Conservation (phyloP, 2,113 vertebrate genomes). For the Callaeas wilsoni region DNA sequence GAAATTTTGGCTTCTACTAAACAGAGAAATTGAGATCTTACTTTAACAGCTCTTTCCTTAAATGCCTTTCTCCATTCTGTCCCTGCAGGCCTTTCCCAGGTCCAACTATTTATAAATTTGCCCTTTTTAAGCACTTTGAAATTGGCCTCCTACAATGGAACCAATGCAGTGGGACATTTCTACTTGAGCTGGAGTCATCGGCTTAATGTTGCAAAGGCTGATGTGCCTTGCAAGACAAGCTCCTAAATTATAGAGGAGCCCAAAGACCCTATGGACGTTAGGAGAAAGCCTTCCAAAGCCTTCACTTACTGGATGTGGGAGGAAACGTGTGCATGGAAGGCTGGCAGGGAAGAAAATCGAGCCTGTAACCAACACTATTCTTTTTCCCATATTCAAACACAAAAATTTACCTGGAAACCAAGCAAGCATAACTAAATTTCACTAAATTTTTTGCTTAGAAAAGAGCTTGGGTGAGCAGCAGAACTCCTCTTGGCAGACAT, state of each 20-base stretch:
- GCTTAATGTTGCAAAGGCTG: not conserved
- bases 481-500: not conserved
- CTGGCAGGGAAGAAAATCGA: not conserved
- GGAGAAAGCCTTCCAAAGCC: not conserved
- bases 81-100: not conserved
- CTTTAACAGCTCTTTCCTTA: not conserved
- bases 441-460: not conserved
- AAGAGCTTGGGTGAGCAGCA: not conserved
- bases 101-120: not conserved
- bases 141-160: not conserved
- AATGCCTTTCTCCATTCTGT: not conserved
- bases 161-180: not conserved
- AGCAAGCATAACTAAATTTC: not conserved
- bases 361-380: not conserved
- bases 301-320: not conserved
- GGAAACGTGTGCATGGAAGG: not conserved
- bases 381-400: not conserved
- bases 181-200: not conserved
- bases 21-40: not conserved
- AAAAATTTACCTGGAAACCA: not conserved
- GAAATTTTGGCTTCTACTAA: not conserved
- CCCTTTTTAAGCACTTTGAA: not conserved
- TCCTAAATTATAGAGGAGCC: not conserved
- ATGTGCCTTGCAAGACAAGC: not conserved
- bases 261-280: rapidly evolving